Base-by-base conservation (phyloP, 2,797 vertebrate genomes). In the Tragopan temminckii region DNA sequence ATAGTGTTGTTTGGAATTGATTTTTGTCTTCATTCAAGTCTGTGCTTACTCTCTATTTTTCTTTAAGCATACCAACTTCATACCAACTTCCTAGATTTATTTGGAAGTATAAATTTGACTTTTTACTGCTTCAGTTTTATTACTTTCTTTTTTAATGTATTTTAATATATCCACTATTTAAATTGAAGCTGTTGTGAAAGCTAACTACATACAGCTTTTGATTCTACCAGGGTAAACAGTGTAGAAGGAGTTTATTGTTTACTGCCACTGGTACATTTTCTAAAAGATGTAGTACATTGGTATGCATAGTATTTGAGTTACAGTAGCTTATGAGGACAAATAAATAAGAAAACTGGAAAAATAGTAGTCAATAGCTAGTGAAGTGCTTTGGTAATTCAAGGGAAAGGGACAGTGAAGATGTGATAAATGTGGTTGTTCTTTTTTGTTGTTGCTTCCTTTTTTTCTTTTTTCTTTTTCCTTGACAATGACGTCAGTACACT, bases 21-120 rank as follows among this genome's bases (percentile, higher is more conserved):
- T 85, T 95, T 91, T 82, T 74, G 23, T 70, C 71, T 89, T 80
- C 53, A 57, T 91, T 86, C 70, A 83, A 79, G 11, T 43, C 46
- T 80, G 15, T 6, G 5, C 29, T 89, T 77, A 62, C 33, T 70
- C 55, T 40, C 3, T n/a, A 4, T 18, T 81, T 91, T 25, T 43
- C 43, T 77, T 23, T 70, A 90, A 86, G 83, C 27, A 46, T 67
- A 64, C 48, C 52, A 76, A 48, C 70, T 76, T 9, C 27, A 46
- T 67, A 64, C 48, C 52, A 76, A 48, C 70, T 76, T 9, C 27
- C 46, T 38, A 88, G 48, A 81, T 87, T 86, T 89, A 61, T 88
- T 70, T 80, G 17, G 80, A 96, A 95, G 40, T 33, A 76, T 75
- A 78, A 89, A 71, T 86, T 52, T 43, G 45, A 38, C 31, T 77